A percentile compares a stretch with the other conserved stretches of the same genome.
Evolutionary conservation across 2,113 vertebrate genomes (phyloP).

Genomic region (Oplegnathus fasciatus): DNA sequence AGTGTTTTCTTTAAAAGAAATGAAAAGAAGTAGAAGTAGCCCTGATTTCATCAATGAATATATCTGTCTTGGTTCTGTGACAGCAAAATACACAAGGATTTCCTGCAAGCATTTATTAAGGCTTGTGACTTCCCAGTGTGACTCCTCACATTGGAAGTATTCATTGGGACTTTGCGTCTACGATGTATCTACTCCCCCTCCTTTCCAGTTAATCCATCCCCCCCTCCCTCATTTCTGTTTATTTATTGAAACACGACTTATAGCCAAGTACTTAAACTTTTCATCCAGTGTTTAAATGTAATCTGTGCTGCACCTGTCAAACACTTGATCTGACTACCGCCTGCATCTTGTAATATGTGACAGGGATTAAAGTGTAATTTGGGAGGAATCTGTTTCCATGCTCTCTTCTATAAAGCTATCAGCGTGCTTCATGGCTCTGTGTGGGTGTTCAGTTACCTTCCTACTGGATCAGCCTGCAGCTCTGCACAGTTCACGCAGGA

Average conservation of each 20-base stretch:
- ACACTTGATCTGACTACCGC: constrained; percentile 2
- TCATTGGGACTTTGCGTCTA: neutral
- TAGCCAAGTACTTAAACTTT: neutral
- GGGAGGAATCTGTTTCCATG: constrained; percentile 48
- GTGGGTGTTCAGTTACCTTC: constrained; percentile 64
- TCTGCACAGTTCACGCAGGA: constrained; percentile 31
- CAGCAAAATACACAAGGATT: neutral
- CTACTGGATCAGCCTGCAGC: constrained; percentile 34
- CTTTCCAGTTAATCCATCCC: neutral
- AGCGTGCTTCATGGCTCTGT: neutral
- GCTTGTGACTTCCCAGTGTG: neutral
- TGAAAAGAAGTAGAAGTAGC: no score
- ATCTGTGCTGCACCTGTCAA: constrained; percentile 30
- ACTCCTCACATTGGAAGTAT: constrained; percentile 1
- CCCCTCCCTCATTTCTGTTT: neutral
- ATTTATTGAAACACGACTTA: constrained; percentile 31
- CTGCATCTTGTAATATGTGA: constrained; percentile 40
- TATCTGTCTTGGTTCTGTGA: neutral
- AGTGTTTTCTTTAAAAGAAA: neutral
- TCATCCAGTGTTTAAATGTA: neutral
- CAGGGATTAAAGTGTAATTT: constrained; percentile 55
- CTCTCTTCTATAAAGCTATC: constrained; percentile 39
- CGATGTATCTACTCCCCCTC: neutral
- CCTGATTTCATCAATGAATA: neutral
- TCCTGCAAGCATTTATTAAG: neutral